Evolutionary conservation across 2,113 vertebrate species (phyloP).

Genomic region (Salvelinus sp.): DNA sequence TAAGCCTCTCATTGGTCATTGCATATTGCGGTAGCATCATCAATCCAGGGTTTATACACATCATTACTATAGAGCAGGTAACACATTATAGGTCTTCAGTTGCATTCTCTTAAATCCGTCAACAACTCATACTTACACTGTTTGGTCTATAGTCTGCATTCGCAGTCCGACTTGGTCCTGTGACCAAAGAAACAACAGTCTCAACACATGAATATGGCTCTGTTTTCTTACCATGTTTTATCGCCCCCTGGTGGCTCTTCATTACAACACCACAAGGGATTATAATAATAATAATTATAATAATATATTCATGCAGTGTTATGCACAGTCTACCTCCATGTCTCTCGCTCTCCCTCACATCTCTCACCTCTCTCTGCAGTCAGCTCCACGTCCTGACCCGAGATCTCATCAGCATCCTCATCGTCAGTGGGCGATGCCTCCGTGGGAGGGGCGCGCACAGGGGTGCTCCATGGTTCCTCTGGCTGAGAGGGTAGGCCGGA

Average conservation of each 20-base stretch:
- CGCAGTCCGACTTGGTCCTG: not conserved
- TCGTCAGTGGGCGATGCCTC: constrained; percentile 41
- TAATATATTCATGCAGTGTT: no score
- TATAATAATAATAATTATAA: no score
- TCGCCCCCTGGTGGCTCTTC: constrained; percentile 43
- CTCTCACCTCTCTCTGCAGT: constrained; percentile 40
- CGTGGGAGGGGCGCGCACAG: constrained; percentile 83
- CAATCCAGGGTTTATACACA: no score
- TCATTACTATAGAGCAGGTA: no score
- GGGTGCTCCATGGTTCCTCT: constrained; percentile 54
- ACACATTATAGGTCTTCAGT: no score
- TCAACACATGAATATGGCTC: not conserved
- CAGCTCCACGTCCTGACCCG: constrained; percentile 64
- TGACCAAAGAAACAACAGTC: constrained; percentile 20
- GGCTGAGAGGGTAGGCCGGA: constrained; percentile 42
- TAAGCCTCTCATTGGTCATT: no score
- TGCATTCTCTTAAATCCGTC: not conserved
- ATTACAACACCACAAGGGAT: not conserved
- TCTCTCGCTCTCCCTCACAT: no score
- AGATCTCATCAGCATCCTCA: constrained; percentile 66
- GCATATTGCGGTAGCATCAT: no score
- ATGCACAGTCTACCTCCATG: no score
- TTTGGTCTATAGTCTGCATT: not conserved
- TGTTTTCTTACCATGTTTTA: not conserved
- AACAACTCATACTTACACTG: constrained; percentile 46